A percentile compares a stretch with the other conserved stretches of the same genome.
phyloP scores from a whole-genome alignment of 1,140 invertebrate species.

The Parapsyche elsis region DNA sequence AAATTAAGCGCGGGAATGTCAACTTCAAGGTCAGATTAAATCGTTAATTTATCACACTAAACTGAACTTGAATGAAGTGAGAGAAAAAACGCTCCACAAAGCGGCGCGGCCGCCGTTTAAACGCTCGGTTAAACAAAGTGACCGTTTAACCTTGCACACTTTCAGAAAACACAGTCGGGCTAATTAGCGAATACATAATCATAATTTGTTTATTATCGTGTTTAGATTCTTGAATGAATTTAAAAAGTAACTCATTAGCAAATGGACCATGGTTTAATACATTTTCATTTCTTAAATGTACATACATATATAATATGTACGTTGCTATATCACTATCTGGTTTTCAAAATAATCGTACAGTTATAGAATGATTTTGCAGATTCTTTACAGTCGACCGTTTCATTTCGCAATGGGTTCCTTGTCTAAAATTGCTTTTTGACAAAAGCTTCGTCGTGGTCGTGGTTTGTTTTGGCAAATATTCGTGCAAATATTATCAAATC shows the following conservation, averaged over 20 bases:
- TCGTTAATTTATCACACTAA: neutral
- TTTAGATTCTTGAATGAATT: too few relatives aligned
- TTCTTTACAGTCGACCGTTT: neutral
- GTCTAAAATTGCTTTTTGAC: neutral
- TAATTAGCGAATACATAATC: too few relatives aligned
- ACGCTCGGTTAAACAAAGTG: neutral
- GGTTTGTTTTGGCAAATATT: neutral
- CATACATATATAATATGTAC: neutral
- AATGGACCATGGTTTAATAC: too few relatives aligned
- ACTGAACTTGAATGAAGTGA: too few relatives aligned
- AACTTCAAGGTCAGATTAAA: conserved; percentile 10
- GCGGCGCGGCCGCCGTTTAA: too few relatives aligned
- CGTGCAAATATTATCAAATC: conserved; percentile 37
- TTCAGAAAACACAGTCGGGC: neutral
- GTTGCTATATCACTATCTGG: neutral
- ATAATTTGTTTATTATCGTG: too few relatives aligned
- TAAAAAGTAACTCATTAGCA: too few relatives aligned
- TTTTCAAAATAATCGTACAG: neutral
- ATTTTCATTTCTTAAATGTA: neutral
- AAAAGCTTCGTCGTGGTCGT: neutral
- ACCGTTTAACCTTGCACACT: conserved; percentile 3
- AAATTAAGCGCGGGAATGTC: neutral
- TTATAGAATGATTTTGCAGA: conserved; percentile 18
- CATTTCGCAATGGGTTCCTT: neutral
- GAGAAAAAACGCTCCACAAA: neutral